Evolutionary conservation across 2,888 invertebrate genomes (phyloP), one percentile per base, ranked within the genome.

Genomic region (Galerucella nymphaeae): DNA sequence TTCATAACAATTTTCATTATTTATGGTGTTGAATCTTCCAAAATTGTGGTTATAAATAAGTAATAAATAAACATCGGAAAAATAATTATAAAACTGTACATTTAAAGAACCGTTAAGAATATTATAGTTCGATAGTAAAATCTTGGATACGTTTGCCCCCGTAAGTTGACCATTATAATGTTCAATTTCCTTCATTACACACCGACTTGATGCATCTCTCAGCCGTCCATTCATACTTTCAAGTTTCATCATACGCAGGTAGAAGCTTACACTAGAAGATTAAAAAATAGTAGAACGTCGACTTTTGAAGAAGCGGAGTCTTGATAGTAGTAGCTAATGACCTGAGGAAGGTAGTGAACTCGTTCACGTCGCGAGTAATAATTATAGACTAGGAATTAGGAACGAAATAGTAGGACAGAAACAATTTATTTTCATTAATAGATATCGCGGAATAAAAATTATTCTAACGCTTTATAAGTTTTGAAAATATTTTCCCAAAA

Each of bases 271-370:
- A 30, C 8, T 14, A 8, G 23, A 13, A 30, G 30, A 30, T 30
- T 30, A 30, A 38, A 30, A 23, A 59, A 59, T 30, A 38, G 9
- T 45, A 30, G 18, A 13, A 38, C 59, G 30, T 59, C 23, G 38
- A 14, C n/a, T 30, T 13, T 9, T 59, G 59, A 59, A 59, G 59
- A 30, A 59, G 59, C 23, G 8, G 8, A 57, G 57, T 57, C 57
- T 57, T 48, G 48, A n/a, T 45, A n/a, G 23, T 23, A 58, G 58
- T 59, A 59, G 59, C 59, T 59, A 59, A 38, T 38, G 59, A 59
- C 59, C 59, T 13, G 59, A 59, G 38, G 18, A 30, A 59, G 59
- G 38, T 59, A 59, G 30, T 38, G 59, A 59, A 59, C 59, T 59
- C 14, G 59, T 30, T 38, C 59, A 59, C n/a, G 59, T 30, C 59